These are phyloP conservation scores for Malthinus flaveolus DNA, from an alignment of 2,888 invertebrate genomes.

Conservation along the genomic window DNA sequence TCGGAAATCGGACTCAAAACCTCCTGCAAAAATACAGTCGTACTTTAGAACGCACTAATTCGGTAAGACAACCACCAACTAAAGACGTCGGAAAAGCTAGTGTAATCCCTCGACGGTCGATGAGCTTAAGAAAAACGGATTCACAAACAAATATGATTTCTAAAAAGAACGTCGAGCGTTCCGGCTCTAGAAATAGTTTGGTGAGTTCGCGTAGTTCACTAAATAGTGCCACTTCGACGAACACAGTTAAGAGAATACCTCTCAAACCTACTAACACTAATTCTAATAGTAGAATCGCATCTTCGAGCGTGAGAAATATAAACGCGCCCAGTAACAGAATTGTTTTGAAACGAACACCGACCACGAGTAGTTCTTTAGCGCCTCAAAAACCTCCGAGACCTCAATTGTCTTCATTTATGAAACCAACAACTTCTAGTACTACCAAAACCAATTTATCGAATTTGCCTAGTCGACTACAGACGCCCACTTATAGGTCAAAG, in stretches of 20 bases:
- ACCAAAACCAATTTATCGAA: constrained; percentile 62
- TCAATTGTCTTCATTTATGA: constrained; percentile 69
- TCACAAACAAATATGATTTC: constrained; percentile 42
- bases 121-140: constrained; percentile 51
- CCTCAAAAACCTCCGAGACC: constrained; percentile 49
- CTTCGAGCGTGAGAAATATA: constrained; percentile 36
- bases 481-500: constrained; percentile 21
- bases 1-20: constrained; percentile 34
- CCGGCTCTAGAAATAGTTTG: constrained; percentile 77
- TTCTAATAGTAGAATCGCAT: constrained; percentile 26
- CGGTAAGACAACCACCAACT: constrained; percentile 38
- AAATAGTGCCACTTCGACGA: constrained; percentile 77
- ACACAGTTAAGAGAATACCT: constrained; percentile 75
- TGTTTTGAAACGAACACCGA: constrained; percentile 51
- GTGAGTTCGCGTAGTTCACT: constrained; percentile 82
- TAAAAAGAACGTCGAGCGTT: constrained; percentile 69
- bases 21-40: constrained; percentile 42
- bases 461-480: constrained; percentile 24
- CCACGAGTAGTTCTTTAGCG: constrained; percentile 35
- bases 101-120: constrained; percentile 51
- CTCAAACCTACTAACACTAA: constrained; percentile 48
- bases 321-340: constrained; percentile 35
- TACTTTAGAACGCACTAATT: constrained; percentile 41
- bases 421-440: constrained; percentile 82
- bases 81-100: constrained; percentile 43